phyloP scores from a whole-genome alignment of 2,888 invertebrate genomes.

The Drosophila rellima region DNA sequence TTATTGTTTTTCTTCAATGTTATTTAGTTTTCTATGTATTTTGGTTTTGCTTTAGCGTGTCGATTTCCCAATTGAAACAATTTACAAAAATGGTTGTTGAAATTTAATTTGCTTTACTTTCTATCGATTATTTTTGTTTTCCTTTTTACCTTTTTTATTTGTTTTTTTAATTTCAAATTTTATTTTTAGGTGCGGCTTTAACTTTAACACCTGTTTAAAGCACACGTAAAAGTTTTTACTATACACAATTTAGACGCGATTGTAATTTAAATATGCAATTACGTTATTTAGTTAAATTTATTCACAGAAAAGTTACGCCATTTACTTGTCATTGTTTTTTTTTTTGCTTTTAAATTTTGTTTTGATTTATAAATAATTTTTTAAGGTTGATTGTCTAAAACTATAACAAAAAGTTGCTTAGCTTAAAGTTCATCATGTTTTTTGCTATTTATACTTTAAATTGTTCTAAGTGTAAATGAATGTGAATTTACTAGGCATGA shows the following conservation, averaged over 20 bases:
- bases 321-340: conserved; percentile 78
- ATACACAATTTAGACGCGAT: conserved; percentile 52
- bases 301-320: conserved; percentile 83
- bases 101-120: conserved; percentile 53
- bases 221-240: conserved; percentile 28
- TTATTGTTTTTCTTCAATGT: conserved; percentile 44
- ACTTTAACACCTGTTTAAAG: conserved; percentile 30
- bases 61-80: conserved; percentile 82
- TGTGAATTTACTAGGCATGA: conserved; percentile 15
- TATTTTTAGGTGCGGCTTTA: conserved; percentile 21
- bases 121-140: conserved; percentile 21
- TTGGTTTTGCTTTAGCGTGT: conserved; percentile 78
- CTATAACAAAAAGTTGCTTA: conserved; percentile 71
- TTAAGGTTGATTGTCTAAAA: conserved; percentile 80
- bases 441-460: conserved; percentile 33
- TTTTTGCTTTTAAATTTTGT: conserved; percentile 34
- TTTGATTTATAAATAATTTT: conserved; percentile 49
- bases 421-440: conserved; percentile 37
- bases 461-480: conserved; percentile 36
- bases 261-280: conserved; percentile 53
- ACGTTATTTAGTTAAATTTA: conserved; percentile 65
- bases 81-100: conserved; percentile 72
- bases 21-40: conserved; percentile 36
- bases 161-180: conserved; percentile 29
- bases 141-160: conserved; percentile 27